Conservation (phyloP, 2,113 vertebrate species). For the Coturnix japonica region DNA sequence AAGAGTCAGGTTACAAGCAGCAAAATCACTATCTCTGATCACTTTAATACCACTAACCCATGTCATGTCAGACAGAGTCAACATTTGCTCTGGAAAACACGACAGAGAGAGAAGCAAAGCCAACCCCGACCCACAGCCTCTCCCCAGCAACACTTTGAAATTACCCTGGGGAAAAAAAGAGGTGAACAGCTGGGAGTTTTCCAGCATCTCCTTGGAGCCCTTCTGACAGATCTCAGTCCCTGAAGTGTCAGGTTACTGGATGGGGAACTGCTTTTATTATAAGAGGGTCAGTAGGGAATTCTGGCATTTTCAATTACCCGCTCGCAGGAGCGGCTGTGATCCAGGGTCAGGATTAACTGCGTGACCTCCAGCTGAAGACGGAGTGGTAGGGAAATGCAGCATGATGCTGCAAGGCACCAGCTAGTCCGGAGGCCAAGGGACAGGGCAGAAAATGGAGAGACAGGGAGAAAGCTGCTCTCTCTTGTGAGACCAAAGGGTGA, state of each 20-base stretch:
- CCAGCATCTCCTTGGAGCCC: constrained; percentile 44
- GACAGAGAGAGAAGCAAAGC: constrained; percentile 10
- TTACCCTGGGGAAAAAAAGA: neutral
- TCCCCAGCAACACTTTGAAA: constrained; percentile 40
- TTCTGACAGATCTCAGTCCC: constrained; percentile 51
- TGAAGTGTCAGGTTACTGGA: constrained; percentile 66
- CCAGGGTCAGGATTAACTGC: constrained; percentile 65
- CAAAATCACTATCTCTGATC: constrained; percentile 73
- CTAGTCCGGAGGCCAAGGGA: constrained; percentile 9
- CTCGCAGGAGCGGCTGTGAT: constrained; percentile 32
- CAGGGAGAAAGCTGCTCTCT: no score
- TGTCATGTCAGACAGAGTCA: constrained; percentile 70
- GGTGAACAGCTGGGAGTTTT: constrained; percentile 69
- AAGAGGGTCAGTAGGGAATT: constrained; percentile 73
- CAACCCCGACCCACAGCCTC: neutral
- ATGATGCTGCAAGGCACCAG: constrained; percentile 47
- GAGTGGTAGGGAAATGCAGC: constrained; percentile 61
- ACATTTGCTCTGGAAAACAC: constrained; percentile 71
- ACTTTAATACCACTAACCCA: constrained; percentile 73
- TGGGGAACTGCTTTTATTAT: constrained; percentile 47
- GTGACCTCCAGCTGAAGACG: constrained; percentile 58
- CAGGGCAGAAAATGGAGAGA: neutral
- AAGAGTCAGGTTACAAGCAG: constrained; percentile 73
- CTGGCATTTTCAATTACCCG: constrained; percentile 82
- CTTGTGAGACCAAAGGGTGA: neutral